Evolutionary conservation across 2,113 vertebrate genomes (phyloP), one percentile per base, ranked within the genome.

Genomic region (Phainopepla nitens): DNA sequence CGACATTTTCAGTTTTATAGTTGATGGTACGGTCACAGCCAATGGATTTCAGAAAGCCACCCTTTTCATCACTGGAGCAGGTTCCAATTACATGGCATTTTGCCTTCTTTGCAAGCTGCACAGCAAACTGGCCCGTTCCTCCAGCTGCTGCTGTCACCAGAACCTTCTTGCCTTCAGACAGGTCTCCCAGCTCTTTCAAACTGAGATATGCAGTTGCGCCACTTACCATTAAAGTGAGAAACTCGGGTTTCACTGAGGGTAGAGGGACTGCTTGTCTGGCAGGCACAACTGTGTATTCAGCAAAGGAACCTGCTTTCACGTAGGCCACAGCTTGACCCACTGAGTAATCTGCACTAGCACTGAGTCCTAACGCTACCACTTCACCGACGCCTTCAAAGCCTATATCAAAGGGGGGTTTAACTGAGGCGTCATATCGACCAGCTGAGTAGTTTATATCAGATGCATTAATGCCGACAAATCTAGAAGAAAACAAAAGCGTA

Each of bases 371-470:
- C 1, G 98, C 99, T 25, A 99, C 99, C 45, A 99, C 98, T 82
- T 99, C 98, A 11, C 99, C 99, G 0, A 99, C 92, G 50, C 99
- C 99, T 98, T 99, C 99, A 50, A 99, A 99, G 31, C 99, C 99
- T 49, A 97, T 80, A 29, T 99, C 98, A 54, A 99, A 99, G 8
- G 99, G 99, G 71, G 98, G 98, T 93, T 98, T 98, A 94, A 98
- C 93, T 0, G 98, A 98, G 3, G 98, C 45, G 79, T 99, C 98
- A 15, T 99, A 99, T 23, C 98, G 98, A 64, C 99, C 99, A 1
- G 99, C 99, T 3, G 98, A 98, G 96, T 98, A 99, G 98, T 99
- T 99, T 97, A 99, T 98, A 93, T 99, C 99, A 56, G 99, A 99
- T 36, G 99, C 99, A 75, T 99, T 99, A 97, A 99, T 98, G 95